Percentiles rank a stretch among this genome's conserved stretches.
Evolutionary conservation across 1,140 invertebrate species (phyloP).

Genomic region (Doryteuthis pealeii): DNA sequence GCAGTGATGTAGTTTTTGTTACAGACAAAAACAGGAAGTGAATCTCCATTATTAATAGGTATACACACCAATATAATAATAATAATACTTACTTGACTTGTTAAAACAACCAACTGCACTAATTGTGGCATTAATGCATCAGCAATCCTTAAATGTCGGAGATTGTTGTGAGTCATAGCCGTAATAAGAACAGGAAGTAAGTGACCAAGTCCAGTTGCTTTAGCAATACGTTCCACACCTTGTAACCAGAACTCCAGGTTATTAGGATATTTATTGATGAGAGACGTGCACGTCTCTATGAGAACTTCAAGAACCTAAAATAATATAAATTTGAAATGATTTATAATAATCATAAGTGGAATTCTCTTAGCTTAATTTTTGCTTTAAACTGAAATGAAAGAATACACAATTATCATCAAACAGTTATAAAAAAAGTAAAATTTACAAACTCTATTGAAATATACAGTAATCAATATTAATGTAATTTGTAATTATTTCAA

Average conservation of each 20-base stretch:
- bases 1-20: too few species aligned
- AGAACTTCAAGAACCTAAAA: conserved; percentile 52
- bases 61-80: background rate
- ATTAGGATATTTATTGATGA: conserved; percentile 37
- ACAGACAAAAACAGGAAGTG: too few species aligned
- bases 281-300: conserved; percentile 46
- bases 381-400: background rate
- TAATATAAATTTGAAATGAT: background rate
- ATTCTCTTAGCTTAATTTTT: too few species aligned
- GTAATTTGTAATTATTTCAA: too few species aligned
- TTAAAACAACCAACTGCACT: conserved; percentile 51
- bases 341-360: background rate
- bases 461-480: too few species aligned
- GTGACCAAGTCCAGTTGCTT: conserved; percentile 56
- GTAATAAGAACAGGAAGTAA: conserved; percentile 55
- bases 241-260: conserved; percentile 49
- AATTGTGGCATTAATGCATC: conserved; percentile 55
- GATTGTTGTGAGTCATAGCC: conserved; percentile 49
- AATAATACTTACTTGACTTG: conserved; percentile 47
- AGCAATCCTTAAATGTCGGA: conserved; percentile 47
- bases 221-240: conserved; percentile 52
- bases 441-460: too few species aligned
- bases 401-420: background rate
- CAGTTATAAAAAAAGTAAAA: background rate
- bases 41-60: too few species aligned